Evolutionary conservation across 2,888 invertebrate species (phyloP).

Genomic region (Raillietiella orientalis): DNA sequence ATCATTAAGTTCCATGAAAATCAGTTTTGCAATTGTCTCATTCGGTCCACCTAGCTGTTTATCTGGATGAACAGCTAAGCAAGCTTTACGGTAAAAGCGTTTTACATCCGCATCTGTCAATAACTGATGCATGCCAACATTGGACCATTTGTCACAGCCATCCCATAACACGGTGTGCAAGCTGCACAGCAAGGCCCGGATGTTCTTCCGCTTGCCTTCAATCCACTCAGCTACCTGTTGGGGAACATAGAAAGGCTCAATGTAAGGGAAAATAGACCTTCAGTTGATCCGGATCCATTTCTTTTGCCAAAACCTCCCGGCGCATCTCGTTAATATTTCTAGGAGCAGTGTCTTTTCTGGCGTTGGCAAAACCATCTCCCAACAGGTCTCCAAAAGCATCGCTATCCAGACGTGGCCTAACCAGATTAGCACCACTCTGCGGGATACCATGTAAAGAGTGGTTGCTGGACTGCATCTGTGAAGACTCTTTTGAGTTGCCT

Average conservation of each 20-base stretch:
- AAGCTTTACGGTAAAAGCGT: slow-evolving; percentile 75
- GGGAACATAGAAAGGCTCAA: slow-evolving; percentile 4
- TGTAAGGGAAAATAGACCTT: slow-evolving; percentile 20
- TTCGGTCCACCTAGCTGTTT: slow-evolving; percentile 88
- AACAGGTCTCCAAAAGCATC: slow-evolving; percentile 71
- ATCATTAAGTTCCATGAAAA: slow-evolving; percentile 96
- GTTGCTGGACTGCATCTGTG: too few relatives aligned
- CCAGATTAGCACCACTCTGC: too few relatives aligned
- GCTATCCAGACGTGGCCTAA: too few relatives aligned
- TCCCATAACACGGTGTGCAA: slow-evolving; percentile 77
- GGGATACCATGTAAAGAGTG: too few relatives aligned
- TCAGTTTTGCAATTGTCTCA: slow-evolving; percentile 71
- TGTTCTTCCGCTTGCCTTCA: slow-evolving; percentile 84
- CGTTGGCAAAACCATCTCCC: slow-evolving; percentile 48
- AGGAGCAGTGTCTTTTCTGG: slow-evolving; percentile 36
- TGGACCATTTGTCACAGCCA: slow-evolving; percentile 39
- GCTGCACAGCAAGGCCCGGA: slow-evolving; percentile 74
- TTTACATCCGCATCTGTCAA: slow-evolving; percentile 78
- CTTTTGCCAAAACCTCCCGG: slow-evolving; percentile 45
- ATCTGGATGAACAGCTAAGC: slow-evolving; percentile 90
- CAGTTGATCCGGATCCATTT: slow-evolving; percentile 70
- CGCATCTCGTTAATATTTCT: slow-evolving; percentile 69
- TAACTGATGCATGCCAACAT: slow-evolving; percentile 76
- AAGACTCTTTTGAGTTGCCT: too few relatives aligned
- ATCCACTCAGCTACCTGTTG: slow-evolving; percentile 33